Evolutionary conservation across 2,888 invertebrate genomes (phyloP), one percentile per base, ranked within the genome.

Genomic region (Eilema griseolum): DNA sequence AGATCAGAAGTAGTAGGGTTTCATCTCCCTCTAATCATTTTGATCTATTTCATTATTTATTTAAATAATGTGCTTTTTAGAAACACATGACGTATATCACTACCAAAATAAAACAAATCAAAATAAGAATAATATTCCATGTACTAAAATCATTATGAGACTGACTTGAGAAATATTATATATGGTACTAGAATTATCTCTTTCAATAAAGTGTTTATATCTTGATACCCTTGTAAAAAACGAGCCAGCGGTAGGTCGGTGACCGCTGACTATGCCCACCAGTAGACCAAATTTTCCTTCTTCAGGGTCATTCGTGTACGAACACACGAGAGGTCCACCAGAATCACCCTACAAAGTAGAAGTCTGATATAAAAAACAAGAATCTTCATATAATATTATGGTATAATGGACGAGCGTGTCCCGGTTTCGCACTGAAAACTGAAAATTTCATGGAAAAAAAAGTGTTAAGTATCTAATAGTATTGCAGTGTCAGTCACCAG

Each of bases 321-420:
- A 7, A 70, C 93, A 93, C 0, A 93, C 89, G 11, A 93, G 75
- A 2, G 92, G 92, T 0, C 93, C 93, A 3, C 93, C 93, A 0
- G 93, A 93, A 75, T 93, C 93, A 31, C 92, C 92, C 93, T 93
- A 56, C 61, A 23, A 74, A 77, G 23, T 1, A 12, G 12, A 28
- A 24, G 16, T n/a, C 37, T 20, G 11, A 57, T 33, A 37, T 20
- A 59, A 33, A 31, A n/a, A n/a, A 60, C 16, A 20, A 28, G 12
- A 20, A 28, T n/a, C 31, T 4, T 8, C 60, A 11, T 11, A 31
- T 5, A 60, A 31, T 31, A 24, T 28, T 4, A n/a, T 33, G 0
- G 5, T 7, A 46, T 46, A 0, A 7, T 0, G 37, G 3, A 11
- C 16, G 20, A 20, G 20, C 16, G 11, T 5, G n/a, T 52, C n/a